These are phyloP conservation scores for Sebastes trivittatus DNA, from an alignment of 2,797 vertebrate species.

Conservation along the genomic window DNA sequence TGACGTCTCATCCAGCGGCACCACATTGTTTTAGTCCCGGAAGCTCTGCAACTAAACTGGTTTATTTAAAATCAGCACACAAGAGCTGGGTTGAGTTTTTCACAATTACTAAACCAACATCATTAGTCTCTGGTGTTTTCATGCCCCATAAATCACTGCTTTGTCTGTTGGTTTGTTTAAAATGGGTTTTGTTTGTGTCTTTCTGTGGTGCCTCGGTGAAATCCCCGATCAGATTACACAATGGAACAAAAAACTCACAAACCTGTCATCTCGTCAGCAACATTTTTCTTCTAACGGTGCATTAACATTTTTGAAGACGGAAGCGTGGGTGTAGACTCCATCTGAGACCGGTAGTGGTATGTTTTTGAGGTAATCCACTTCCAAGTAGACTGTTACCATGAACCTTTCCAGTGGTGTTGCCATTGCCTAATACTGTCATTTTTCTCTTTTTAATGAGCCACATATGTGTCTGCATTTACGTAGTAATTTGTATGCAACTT, in stretches of 20 bases:
- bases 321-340: conserved; percentile 51
- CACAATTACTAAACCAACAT: neutral
- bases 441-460: neutral
- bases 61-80: neutral
- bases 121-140: accelerated
- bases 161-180: neutral
- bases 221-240: conserved; percentile 34
- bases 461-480: neutral
- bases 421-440: neutral
- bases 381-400: neutral
- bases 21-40: neutral
- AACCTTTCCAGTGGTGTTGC: neutral
- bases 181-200: neutral
- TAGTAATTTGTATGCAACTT: neutral
- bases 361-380: conserved; percentile 31
- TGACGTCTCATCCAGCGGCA: neutral
- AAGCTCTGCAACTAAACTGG: neutral
- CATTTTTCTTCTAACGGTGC: neutral
- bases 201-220: conserved; percentile 14
- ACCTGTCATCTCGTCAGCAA: conserved; percentile 31
- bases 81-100: accelerated
- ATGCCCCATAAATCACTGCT: neutral
- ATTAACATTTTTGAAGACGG: conserved; percentile 12
- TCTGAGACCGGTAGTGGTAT: conserved; percentile 28
- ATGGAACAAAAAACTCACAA: conserved; percentile 11